Base-by-base conservation (phyloP, 2,797 vertebrate genomes). In the Nyctalus aviator region DNA sequence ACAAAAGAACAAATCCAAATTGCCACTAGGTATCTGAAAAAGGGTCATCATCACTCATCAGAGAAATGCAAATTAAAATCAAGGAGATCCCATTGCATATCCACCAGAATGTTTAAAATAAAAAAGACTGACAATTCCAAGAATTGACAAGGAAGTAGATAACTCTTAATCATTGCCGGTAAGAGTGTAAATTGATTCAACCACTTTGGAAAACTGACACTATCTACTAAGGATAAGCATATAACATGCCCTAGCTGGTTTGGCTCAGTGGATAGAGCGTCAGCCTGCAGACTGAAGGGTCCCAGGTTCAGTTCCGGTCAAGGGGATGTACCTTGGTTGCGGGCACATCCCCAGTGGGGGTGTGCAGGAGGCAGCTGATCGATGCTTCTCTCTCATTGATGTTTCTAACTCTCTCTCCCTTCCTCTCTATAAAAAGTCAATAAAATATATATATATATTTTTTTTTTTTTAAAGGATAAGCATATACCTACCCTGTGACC, bases 31-130 rank as follows among this genome's bases (percentile, higher is more conserved):
- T 21, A 27, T 91, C 32, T 87, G 46, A 79, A 78, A 64, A 46
- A 87, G 64, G 77, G 48, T 88, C n/a, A 83, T 59, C 2, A 41
- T 50, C 41, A 88, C n/a, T 68, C 32, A 72, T 41, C 13, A 66
- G 72, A 14, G 27, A 78, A 88, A 66, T 93, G 20, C 14, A 62
- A 83, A 0, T 66, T 84, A 93, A 90, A 79, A 79, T 85, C 53
- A 81, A 25, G 3, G 25, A 85, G 41, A 81, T 69, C 73, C 23
- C n/a, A 55, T 62, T 81, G 46, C 25, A 90, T 32, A 90, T 53
- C 15, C 32, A 88, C 23, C 41, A 82, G 62, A 73, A 81, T 62
- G 46, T 25, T 81, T 66, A 94, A 73, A 85, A 79, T 85, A 77
- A 62, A 21, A 90, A 86, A 81, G 48, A 86, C 20, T 69, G 21